Conservation (phyloP, 2,888 invertebrate species). For the Troglohyphantes excavatus region DNA sequence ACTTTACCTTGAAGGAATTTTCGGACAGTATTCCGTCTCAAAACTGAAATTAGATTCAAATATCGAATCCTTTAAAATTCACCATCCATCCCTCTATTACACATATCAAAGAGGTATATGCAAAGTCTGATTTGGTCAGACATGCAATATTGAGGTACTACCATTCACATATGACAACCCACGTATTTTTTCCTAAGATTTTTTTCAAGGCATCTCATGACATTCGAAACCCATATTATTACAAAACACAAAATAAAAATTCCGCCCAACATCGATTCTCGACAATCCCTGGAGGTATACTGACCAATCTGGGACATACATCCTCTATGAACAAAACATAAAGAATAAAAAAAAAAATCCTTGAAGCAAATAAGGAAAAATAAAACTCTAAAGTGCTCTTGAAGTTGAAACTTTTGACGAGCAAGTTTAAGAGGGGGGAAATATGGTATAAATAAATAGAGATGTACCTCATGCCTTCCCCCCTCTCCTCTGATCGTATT, state of each 20-base stretch:
- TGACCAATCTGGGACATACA: slow-evolving; percentile 53
- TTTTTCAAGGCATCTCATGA: not conserved
- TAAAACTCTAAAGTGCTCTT: slow-evolving; percentile 64
- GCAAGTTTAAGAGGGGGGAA: slow-evolving; percentile 36
- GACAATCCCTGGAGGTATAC: slow-evolving; percentile 29
- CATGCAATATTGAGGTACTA: too few relatives aligned
- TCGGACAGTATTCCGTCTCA: too few relatives aligned
- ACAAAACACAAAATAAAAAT: not conserved
- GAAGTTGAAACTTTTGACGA: slow-evolving; percentile 69
- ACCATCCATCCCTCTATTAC: not conserved
- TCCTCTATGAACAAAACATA: not conserved
- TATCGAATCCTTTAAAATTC: too few relatives aligned
- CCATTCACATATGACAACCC: not conserved
- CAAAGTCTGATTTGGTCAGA: not conserved
- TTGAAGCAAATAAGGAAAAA: not conserved
- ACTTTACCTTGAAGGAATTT: too few relatives aligned
- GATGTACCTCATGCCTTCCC: not conserved
- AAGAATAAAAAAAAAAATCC: not conserved
- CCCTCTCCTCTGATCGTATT: slow-evolving; percentile 32
- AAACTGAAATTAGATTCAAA: too few relatives aligned
- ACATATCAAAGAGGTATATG: not conserved
- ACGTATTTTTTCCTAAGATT: not conserved
- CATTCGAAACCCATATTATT: not conserved
- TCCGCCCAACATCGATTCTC: slow-evolving; percentile 13
- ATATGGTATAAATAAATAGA: slow-evolving; percentile 65